phyloP scores from a whole-genome alignment of 2,113 vertebrate genomes.

The Zapornia atra region DNA sequence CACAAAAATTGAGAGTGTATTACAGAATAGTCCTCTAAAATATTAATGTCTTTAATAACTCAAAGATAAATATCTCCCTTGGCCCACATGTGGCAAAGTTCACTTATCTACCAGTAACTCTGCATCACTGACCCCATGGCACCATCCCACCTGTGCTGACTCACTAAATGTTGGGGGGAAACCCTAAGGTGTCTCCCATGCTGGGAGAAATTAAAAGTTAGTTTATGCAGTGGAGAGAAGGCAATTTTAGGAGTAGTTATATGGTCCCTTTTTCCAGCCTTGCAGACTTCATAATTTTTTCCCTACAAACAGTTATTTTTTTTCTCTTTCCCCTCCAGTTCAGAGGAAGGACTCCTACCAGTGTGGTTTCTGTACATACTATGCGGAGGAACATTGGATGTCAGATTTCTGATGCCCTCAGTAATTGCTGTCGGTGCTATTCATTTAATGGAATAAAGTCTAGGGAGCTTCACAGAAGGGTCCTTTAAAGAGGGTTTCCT shows the following conservation, averaged over 20 bases:
- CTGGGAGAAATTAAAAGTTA: not conserved
- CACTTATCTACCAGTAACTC: not conserved
- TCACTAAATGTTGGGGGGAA: not conserved
- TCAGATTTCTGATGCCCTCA: not conserved
- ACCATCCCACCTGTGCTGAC: not conserved
- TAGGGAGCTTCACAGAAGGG: not conserved
- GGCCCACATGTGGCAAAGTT: not conserved
- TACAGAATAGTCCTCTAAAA: not conserved
- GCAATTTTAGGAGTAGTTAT: not conserved
- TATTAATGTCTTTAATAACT: constrained; percentile 37
- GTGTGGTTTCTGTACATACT: not conserved
- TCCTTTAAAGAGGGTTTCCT: not conserved
- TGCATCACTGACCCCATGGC: not conserved
- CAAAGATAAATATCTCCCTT: not conserved
- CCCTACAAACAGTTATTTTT: not conserved
- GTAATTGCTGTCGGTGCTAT: not conserved
- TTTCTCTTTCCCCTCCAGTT: not conserved
- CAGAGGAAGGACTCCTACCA: not conserved
- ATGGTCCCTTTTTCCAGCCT: not conserved
- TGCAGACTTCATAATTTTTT: not conserved
- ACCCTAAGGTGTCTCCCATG: not conserved
- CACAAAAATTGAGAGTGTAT: constrained; percentile 25
- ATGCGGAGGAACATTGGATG: not conserved
- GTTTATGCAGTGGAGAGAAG: not conserved
- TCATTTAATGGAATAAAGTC: not conserved